A percentile compares a stretch with the other conserved stretches of the same genome.
Evolutionary conservation across 2,797 vertebrate genomes (phyloP).

Genomic region (Tamandua tetradactyla): DNA sequence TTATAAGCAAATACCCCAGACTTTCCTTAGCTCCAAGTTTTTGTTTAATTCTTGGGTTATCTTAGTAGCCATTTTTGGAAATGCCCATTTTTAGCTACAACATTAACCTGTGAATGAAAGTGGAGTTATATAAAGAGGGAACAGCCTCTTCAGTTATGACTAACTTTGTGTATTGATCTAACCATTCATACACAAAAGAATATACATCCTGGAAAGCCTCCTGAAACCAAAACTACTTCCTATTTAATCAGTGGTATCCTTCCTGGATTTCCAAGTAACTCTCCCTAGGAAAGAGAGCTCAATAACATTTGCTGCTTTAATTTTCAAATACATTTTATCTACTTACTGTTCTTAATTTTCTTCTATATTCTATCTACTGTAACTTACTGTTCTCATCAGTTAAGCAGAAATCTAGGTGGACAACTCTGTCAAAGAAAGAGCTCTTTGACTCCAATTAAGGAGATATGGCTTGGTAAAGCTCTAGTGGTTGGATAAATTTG

Average conservation of each 20-base stretch:
- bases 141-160: not conserved
- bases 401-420: conserved; percentile 57
- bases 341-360: conserved; percentile 49
- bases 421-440: conserved; percentile 47
- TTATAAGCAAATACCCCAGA: not conserved
- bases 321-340: conserved; percentile 46
- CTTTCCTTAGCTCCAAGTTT: not conserved
- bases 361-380: not conserved
- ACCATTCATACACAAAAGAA: not conserved
- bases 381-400: conserved; percentile 47
- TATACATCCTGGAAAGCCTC: not conserved
- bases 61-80: conserved; percentile 33
- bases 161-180: not conserved
- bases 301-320: conserved; percentile 46
- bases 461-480: conserved; percentile 12
- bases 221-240: conserved; percentile 7
- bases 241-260: conserved; percentile 3
- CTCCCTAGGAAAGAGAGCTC: conserved; percentile 8
- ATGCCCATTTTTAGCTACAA: conserved; percentile 13
- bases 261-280: conserved; percentile 7
- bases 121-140: not conserved
- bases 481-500: conserved; percentile 35
- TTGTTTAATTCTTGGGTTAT: conserved; percentile 2
- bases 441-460: conserved; percentile 48
- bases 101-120: not conserved